Evolutionary conservation across 2,797 vertebrate species (phyloP).

Genomic region (Melanotaenia trifasciata): DNA sequence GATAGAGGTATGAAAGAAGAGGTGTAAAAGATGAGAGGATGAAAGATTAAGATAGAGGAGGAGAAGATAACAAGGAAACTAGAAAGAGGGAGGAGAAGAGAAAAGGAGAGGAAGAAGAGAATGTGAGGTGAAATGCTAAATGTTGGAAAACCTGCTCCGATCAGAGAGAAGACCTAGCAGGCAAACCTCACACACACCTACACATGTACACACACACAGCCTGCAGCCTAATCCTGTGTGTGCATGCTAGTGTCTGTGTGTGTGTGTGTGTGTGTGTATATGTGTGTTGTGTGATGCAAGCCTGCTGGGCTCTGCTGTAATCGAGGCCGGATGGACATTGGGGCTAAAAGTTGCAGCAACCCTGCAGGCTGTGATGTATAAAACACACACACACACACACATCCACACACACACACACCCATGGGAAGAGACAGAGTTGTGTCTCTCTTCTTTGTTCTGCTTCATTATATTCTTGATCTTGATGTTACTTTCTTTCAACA

Average conservation of each 20-base stretch:
- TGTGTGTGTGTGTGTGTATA: conserved; percentile 15
- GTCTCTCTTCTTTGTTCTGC: conserved; percentile 55
- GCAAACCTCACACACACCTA: conserved; percentile 47
- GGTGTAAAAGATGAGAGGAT: neutral
- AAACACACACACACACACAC: conserved; percentile 54
- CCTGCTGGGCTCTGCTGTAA: conserved; percentile 70
- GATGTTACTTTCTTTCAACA: conserved; percentile 31
- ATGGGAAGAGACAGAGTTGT: conserved; percentile 18
- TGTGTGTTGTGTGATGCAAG: conserved; percentile 67
- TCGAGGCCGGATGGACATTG: conserved; percentile 72
- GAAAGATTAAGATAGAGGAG: conserved; percentile 12
- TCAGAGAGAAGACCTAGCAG: conserved; percentile 52
- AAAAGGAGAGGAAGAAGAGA: conserved; percentile 11
- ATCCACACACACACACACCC: conserved; percentile 37
- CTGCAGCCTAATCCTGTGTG: conserved; percentile 31
- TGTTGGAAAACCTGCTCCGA: conserved; percentile 59
- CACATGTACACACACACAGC: conserved; percentile 29
- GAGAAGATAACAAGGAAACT: conserved; percentile 21
- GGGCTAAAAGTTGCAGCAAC: conserved; percentile 71
- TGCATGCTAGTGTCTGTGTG: conserved; percentile 10
- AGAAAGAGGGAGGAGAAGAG: conserved; percentile 11
- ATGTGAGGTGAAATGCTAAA: conserved; percentile 54
- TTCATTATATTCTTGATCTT: conserved; percentile 58
- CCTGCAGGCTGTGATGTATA: conserved; percentile 67
- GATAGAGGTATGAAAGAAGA: neutral